Evolutionary conservation across 2,888 invertebrate genomes (phyloP), one percentile per base, ranked within the genome.

Genomic region (Ennomos fuscantarius): DNA sequence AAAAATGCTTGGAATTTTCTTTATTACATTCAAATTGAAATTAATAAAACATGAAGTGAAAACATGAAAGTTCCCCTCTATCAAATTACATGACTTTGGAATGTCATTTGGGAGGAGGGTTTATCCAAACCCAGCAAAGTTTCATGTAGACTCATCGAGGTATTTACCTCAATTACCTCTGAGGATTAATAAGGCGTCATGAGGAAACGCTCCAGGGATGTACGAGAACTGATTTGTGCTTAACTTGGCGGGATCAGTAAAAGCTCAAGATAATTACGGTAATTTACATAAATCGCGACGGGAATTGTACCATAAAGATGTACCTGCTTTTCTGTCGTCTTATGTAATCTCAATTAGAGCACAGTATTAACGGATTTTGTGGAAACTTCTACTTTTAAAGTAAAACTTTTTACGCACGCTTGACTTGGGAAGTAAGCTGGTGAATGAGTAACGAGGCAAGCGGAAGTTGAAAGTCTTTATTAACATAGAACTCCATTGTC

Each of bases 211-310:
- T 51, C 55, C 10, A 44, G 54, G 60, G 68, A 66, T 56, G 62
- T 8, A n/a, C 66, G 65, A 63, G 69, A 73, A 72, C 72, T 72
- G 76, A 77, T 76, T 77, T 72, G 73, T 71, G 73, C 70, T 71
- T 70, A 76, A 64, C 69, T 63, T 48, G 57, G 53, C 55, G 45
- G 63, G 63, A 63, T 68, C 66, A 66, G 67, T 61, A 65, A 66
- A 62, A 69, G 63, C 60, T 65, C 59, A 59, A 69, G 67, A 71
- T 76, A 77, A 78, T 73, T 64, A 64, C 45, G 48, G 56, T 59
- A 60, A 78, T 78, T 76, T 76, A 69, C 78, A 77, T 78, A 77
- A 74, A 72, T 60, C 59, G 51, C 52, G 41, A 33, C 57, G 55
- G 44, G 15, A 50, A 58, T 59, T 51, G 55, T 62, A 59, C 51